Evolutionary conservation across 2,888 invertebrate species (phyloP).

Genomic region (Leucophenga montana): DNA sequence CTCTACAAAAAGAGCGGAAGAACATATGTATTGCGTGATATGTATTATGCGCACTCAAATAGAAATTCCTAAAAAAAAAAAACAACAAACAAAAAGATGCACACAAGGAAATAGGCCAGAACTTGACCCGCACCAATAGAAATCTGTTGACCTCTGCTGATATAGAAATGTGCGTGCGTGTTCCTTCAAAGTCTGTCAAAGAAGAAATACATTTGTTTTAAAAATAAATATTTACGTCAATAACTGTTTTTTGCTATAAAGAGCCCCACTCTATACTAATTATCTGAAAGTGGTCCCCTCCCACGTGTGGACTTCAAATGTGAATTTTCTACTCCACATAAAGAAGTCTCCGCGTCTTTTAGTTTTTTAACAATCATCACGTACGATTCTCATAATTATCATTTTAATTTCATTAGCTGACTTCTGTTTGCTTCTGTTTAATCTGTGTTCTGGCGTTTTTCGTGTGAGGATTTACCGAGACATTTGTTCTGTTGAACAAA

Average conservation of each 20-base stretch:
- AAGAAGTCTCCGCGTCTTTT: constrained; percentile 2
- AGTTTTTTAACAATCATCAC: constrained; percentile 68
- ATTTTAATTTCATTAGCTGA: constrained; percentile 63
- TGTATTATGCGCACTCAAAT: neutral
- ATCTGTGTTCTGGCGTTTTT: constrained; percentile 31
- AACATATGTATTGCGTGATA: neutral
- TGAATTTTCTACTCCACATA: constrained; percentile 33
- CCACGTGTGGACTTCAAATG: neutral
- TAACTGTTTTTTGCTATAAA: neutral
- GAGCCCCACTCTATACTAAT: neutral
- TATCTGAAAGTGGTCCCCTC: neutral
- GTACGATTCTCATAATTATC: constrained; percentile 72
- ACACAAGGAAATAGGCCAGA: constrained; percentile 47
- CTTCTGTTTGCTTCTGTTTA: constrained; percentile 43
- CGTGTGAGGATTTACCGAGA: constrained; percentile 16
- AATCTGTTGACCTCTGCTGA: constrained; percentile 55
- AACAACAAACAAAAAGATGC: neutral
- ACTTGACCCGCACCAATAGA: constrained; percentile 62
- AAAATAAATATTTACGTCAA: constrained; percentile 56
- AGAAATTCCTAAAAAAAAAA: neutral
- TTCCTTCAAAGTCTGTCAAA: constrained; percentile 41
- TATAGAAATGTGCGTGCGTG: constrained; percentile 43
- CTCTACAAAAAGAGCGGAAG: neutral
- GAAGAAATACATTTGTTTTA: constrained; percentile 48
- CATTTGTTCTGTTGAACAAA: constrained; percentile 20